phyloP scores from a whole-genome alignment of 2,113 vertebrate species.

The Malurus melanocephalus region DNA sequence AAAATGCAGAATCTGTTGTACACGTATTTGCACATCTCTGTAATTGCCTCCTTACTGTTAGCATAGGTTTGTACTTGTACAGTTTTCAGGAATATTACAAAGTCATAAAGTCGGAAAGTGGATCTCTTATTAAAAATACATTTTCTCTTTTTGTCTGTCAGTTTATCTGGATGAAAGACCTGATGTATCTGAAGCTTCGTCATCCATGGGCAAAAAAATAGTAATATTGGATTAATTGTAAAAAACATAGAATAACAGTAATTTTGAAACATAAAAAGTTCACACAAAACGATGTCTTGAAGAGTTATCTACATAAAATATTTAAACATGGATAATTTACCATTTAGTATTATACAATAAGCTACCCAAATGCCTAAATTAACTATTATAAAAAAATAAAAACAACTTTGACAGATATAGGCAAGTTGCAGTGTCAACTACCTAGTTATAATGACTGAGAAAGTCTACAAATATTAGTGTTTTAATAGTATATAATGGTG shows the following conservation, averaged over 20 bases:
- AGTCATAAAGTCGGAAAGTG: slow-evolving; percentile 75
- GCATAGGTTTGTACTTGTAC: slow-evolving; percentile 68
- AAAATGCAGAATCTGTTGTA: slow-evolving; percentile 83
- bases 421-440: slow-evolving; percentile 79
- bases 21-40: slow-evolving; percentile 78
- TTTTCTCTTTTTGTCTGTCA: slow-evolving; percentile 70
- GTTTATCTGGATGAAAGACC: slow-evolving; percentile 69
- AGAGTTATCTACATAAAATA: slow-evolving; percentile 80
- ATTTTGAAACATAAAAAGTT: slow-evolving; percentile 70
- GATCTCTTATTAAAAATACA: slow-evolving; percentile 80
- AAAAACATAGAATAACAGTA: slow-evolving; percentile 70
- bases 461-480: slow-evolving; percentile 76
- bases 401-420: slow-evolving; percentile 73
- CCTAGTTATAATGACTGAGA: slow-evolving; percentile 75
- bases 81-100: slow-evolving; percentile 77
- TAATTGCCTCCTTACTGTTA: slow-evolving; percentile 76
- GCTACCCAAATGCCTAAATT: slow-evolving; percentile 75
- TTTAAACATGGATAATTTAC: slow-evolving; percentile 76
- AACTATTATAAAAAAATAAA: slow-evolving; percentile 70
- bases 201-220: slow-evolving; percentile 77
- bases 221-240: slow-evolving; percentile 70
- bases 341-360: slow-evolving; percentile 74
- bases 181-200: slow-evolving; percentile 69
- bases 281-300: slow-evolving; percentile 67
- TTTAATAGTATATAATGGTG: slow-evolving; percentile 74